These are phyloP conservation scores for Dasypus novemcinctus DNA, from an alignment of 2,113 vertebrate species.

Conservation along the genomic window DNA sequence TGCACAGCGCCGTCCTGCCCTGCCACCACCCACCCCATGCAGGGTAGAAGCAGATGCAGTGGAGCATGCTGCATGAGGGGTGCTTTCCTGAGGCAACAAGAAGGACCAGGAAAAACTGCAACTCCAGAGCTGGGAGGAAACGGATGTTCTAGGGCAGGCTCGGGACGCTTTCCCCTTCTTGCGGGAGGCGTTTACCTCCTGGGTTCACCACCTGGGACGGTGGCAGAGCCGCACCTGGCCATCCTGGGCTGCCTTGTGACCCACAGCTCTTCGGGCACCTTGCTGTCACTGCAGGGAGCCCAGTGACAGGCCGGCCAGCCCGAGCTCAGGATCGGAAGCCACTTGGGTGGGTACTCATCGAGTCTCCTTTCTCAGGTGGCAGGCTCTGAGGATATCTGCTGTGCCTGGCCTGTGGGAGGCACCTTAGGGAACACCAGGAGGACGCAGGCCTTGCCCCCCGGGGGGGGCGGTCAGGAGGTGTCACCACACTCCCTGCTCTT, in stretches of 20 bases:
- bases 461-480: not conserved
- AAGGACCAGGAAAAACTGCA: not conserved
- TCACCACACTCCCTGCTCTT: not conserved
- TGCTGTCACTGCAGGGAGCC: not conserved
- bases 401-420: not conserved
- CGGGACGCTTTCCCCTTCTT: not conserved
- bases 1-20: not conserved
- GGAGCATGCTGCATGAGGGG: not conserved
- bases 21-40: not conserved
- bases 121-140: not conserved
- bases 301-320: not conserved
- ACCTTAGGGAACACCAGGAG: not conserved
- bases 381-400: not conserved
- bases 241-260: not conserved
- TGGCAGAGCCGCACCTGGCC: not conserved
- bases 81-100: not conserved
- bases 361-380: not conserved
- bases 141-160: not conserved
- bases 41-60: not conserved
- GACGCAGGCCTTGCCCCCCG: not conserved
- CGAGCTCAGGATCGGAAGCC: not conserved
- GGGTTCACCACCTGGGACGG: not conserved
- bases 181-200: not conserved
- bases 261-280: accelerated
- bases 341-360: not conserved